Base-by-base conservation (phyloP, 2,113 vertebrate species). In the Hippocampus guttulatus region DNA sequence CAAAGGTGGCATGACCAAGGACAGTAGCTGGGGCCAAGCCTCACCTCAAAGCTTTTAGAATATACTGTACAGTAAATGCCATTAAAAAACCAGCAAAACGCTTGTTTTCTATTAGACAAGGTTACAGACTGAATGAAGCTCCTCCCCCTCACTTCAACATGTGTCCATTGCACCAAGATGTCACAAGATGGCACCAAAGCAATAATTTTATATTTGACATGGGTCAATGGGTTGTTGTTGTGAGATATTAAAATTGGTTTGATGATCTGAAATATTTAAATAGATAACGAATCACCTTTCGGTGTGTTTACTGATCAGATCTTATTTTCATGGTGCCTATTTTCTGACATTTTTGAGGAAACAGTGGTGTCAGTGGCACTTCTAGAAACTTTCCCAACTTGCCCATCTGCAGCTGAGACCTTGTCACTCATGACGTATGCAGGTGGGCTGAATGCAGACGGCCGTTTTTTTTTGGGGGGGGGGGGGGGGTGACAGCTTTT, bases 331-430 rank as follows among this genome's bases (percentile, higher is more conserved):
- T 52, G 8, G 40, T 61, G 57, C 73, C 60, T 64, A 23, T 16
- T 68, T 51, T 67, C 55, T 65, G 69, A 69, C 68, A 75, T 40
- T 47, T 93, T 51, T 87, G 52, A 93, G 91, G 85, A 69, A 85
- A 92, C 0, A 83, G 84, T 23, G 78, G 78, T 91, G 80, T 87
- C 87, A 75, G 83, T 90, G 18, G 88, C 23, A 89, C 79, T 47
- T 82, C 81, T 4, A 83, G 91, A 77, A 94, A 90, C 65, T 33
- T 95, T 71, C 87, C 14, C 55, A 93, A 51, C 30, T 33, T 33
- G 30, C 90, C 79, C 3, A 93, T 87, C 77, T 95, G 94, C 93
- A 87, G 85, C 92, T 92, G 89, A 41, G 60, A 38, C 41, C 40
- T 40, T 62, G 68, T 69, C 83, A 82, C 54, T 47, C 52, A 63